Percentiles rank a stretch among this genome's conserved stretches.
These are phyloP conservation scores for Tanytarsus gracilentus DNA, from an alignment of 2,888 invertebrate genomes.

Conservation along the genomic window DNA sequence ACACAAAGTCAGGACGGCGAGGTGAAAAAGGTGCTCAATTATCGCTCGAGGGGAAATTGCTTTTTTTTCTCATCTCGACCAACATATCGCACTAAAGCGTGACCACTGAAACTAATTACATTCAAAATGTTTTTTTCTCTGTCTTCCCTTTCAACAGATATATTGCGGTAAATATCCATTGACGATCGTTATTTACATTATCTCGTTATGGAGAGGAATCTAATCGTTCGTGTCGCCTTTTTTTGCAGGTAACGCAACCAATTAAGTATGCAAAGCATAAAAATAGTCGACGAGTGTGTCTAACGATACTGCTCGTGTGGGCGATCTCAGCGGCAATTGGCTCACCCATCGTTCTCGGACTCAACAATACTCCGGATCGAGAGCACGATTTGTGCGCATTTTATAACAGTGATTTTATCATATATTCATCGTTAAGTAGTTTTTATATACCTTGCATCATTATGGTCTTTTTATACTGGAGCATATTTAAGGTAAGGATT, in stretches of 20 bases:
- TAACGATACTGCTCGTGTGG: slow-evolving; percentile 95
- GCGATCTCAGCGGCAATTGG: slow-evolving; percentile 91
- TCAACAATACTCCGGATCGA: slow-evolving; percentile 85
- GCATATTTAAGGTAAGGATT: slow-evolving; percentile 93
- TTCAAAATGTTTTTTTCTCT: no score
- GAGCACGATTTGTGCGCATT: slow-evolving; percentile 82
- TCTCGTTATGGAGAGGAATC: no score
- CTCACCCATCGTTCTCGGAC: slow-evolving; percentile 89
- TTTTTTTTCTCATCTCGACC: slow-evolving; percentile 29
- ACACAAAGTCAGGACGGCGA: slow-evolving; percentile 6
- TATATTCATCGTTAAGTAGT: slow-evolving; percentile 94
- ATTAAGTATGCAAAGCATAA: slow-evolving; percentile 98
- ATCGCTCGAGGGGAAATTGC: slow-evolving; percentile 15
- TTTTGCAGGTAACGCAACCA: slow-evolving; percentile 88
- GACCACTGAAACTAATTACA: slow-evolving; percentile 26
- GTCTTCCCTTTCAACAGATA: no score
- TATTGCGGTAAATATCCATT: no score
- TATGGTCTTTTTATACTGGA: slow-evolving; percentile 96
- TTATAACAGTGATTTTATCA: slow-evolving; percentile 96
- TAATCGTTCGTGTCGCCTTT: no score
- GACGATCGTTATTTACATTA: no score
- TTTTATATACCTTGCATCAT: slow-evolving; percentile 98
- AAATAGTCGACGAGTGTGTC: slow-evolving; percentile 86
- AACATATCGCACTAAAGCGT: slow-evolving; percentile 6
- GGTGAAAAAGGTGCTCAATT: slow-evolving; percentile 10